Conservation (phyloP, 2,888 invertebrate genomes). For the Amphipyra berbera region DNA sequence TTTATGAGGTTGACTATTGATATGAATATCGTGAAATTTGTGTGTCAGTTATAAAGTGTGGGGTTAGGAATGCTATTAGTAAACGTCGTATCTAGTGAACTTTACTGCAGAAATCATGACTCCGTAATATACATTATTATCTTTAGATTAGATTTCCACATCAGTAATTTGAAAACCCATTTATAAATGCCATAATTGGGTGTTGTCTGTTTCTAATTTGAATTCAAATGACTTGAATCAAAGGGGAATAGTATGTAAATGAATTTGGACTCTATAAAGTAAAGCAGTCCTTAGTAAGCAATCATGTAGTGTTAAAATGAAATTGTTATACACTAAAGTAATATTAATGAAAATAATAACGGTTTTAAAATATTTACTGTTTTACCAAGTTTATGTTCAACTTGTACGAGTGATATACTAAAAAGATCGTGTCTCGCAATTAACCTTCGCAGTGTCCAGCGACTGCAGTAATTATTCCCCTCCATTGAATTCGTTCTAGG, state of each 20-base stretch:
- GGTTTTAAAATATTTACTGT: constrained; percentile 1
- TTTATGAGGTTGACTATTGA: constrained; percentile 53
- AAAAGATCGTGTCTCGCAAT: constrained; percentile 50
- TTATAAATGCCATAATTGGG: constrained; percentile 42
- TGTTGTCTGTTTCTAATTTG: constrained; percentile 42
- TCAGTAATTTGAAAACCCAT: constrained; percentile 56
- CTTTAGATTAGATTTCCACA: constrained; percentile 58
- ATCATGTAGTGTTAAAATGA: background rate
- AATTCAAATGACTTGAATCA: constrained; percentile 34
- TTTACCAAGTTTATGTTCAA: constrained; percentile 17
- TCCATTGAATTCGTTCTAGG: constrained; percentile 27
- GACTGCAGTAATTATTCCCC: constrained; percentile 49
- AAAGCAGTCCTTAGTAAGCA: background rate
- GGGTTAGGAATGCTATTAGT: constrained; percentile 63
- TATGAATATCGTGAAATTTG: constrained; percentile 45
- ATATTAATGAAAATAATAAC: constrained; percentile 5
- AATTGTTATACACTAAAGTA: background rate
- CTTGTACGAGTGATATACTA: constrained; percentile 36
- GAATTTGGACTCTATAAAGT: constrained; percentile 1
- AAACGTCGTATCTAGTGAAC: constrained; percentile 59
- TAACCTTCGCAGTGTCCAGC: constrained; percentile 51
- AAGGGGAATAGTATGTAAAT: constrained; percentile 17
- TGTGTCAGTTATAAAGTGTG: constrained; percentile 59
- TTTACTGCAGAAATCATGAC: constrained; percentile 59
- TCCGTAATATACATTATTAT: constrained; percentile 59